These are phyloP conservation scores for Platycheirus albimanus DNA, from an alignment of 2,888 invertebrate genomes.

Conservation along the genomic window DNA sequence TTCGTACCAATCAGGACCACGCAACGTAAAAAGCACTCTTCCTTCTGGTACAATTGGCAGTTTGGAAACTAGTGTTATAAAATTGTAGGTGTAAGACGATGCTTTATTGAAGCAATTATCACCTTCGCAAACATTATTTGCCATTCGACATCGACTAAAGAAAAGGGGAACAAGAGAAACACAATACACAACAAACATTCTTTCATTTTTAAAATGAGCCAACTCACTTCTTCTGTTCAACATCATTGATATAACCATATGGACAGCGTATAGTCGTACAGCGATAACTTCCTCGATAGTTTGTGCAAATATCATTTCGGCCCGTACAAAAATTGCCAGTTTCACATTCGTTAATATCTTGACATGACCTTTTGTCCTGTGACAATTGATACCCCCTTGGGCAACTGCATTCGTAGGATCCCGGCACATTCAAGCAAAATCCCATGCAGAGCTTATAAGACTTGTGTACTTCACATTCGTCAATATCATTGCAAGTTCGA, in stretches of 20 bases:
- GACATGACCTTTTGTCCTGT: conserved; percentile 90
- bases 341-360: conserved; percentile 91
- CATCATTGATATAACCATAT: conserved; percentile 90
- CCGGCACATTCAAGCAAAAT: conserved; percentile 92
- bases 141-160: conserved; percentile 91
- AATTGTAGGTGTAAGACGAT: conserved; percentile 95
- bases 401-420: conserved; percentile 92
- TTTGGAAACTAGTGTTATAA: conserved; percentile 95
- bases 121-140: conserved; percentile 87
- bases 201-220: too few species aligned
- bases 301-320: conserved; percentile 92
- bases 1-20: conserved; percentile 89
- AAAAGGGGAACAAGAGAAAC: conserved; percentile 38
- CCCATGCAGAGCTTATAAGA: conserved; percentile 89
- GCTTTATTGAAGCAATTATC: conserved; percentile 91
- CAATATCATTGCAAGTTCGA: conserved; percentile 86
- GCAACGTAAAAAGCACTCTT: conserved; percentile 92
- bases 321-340: conserved; percentile 83
- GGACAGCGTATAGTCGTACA: conserved; percentile 95
- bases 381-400: conserved; percentile 91
- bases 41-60: conserved; percentile 86
- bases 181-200: too few species aligned
- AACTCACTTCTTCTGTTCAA: conserved; percentile 90
- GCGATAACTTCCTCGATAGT: conserved; percentile 93
- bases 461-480: conserved; percentile 92